Base-by-base conservation (phyloP, 2,888 invertebrate species). In the Deroplatys truncata region DNA sequence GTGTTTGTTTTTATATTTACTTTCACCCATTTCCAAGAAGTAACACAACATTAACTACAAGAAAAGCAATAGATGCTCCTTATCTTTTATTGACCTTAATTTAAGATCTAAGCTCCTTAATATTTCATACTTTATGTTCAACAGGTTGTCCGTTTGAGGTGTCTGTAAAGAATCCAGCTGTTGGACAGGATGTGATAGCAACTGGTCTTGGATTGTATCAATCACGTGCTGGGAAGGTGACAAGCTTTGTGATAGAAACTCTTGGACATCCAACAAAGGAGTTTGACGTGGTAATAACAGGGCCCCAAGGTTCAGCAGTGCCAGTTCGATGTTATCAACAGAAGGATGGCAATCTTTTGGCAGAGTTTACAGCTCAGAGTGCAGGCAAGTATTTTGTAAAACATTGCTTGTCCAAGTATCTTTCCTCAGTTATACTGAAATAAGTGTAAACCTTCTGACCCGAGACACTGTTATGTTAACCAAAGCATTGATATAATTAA, bases 251-350 rank as follows among this genome's bases (percentile, higher is more conserved):
- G 86, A 98, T 99, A 90, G 98, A 98, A 93, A 98, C 98, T 0
- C 95, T 97, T 13, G 98, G 98, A 8, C 95, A 97, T 86, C 96
- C 97, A 2, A 97, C 97, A 1, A 94, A 98, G 89, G 98, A 98
- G 93, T 98, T 98, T 92, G 98, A 98, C 93, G 98, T 98, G 0
- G 97, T 98, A 0, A 97, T 98, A 1, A 97, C 97, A 0, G 97
- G 97, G 0, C 97, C 97, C 0, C 96, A 96, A 13, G 96, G 97
- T 0, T 95, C 96, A 91, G 97, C 98, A 0, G 94, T 98, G 84
- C 98, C 98, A 0, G 98, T 99, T 0, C 94, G 98, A 90, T 99
- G 99, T 93, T 98, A 98, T 93, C 98, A 98, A 93, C 99, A 99
- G 90, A 98, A 99, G 92, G 98, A 99, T 90, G 99, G 99, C 2